These are phyloP conservation scores for Eristalis arbustorum DNA, from an alignment of 2,888 invertebrate genomes.

Conservation along the genomic window DNA sequence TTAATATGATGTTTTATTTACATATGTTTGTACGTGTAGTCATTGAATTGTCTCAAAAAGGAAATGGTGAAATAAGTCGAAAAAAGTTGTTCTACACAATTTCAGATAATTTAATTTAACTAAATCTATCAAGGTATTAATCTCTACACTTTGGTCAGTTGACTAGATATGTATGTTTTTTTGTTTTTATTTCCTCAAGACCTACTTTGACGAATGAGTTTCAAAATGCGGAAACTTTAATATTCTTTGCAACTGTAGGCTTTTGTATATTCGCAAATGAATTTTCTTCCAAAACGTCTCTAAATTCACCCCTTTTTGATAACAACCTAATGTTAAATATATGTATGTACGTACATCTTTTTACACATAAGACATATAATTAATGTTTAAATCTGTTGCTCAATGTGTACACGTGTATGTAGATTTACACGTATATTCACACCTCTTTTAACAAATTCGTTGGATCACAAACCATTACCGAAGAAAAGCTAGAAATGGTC, in stretches of 20 bases:
- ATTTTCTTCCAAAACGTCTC: not conserved
- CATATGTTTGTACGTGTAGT: constrained; percentile 38
- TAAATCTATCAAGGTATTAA: not conserved
- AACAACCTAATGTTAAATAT: too few relatives aligned
- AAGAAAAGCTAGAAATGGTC: too few relatives aligned
- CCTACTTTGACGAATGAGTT: not conserved
- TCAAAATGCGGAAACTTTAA: not conserved
- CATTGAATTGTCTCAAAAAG: not conserved
- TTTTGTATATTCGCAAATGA: not conserved
- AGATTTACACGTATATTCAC: too few relatives aligned
- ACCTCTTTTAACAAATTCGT: too few relatives aligned
- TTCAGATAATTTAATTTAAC: not conserved
- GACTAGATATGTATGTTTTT: not conserved
- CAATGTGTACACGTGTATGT: too few relatives aligned
- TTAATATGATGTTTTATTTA: constrained; percentile 36
- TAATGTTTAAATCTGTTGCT: too few relatives aligned
- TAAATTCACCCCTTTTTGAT: too few relatives aligned
- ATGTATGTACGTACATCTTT: too few relatives aligned
- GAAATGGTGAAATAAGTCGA: not conserved
- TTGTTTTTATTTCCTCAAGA: not conserved
- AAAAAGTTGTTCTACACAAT: not conserved
- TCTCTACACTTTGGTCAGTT: not conserved
- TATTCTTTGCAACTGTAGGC: not conserved
- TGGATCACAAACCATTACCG: too few relatives aligned
- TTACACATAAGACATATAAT: too few relatives aligned